Percentiles rank a stretch among this genome's conserved stretches.
Conservation (phyloP, 2,888 invertebrate species). For the Imbricaverruca yamaguchii region DNA sequence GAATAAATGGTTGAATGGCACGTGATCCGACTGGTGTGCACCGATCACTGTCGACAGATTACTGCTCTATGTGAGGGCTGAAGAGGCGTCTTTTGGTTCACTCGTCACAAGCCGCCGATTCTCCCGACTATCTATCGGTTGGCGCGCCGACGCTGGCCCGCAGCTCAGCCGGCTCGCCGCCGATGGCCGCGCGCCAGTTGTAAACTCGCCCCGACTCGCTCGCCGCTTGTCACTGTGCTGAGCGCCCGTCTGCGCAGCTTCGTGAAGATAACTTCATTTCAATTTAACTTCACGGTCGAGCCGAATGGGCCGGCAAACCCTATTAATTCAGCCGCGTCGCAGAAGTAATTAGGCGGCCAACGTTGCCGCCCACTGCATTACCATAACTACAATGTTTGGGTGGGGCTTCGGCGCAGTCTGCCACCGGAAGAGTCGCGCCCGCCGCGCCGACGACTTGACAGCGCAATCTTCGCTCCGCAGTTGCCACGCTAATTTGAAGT, state of each 20-base stretch:
- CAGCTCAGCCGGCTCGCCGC: too few species aligned
- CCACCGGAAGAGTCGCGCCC: background rate
- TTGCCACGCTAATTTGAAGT: conserved; percentile 18
- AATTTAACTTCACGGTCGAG: background rate
- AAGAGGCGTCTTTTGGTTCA: background rate
- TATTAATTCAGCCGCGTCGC: background rate
- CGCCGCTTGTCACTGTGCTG: too few species aligned
- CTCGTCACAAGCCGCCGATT: background rate
- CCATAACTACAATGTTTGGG: conserved; percentile 19
- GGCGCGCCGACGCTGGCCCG: too few species aligned
- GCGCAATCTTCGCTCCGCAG: conserved; percentile 2
- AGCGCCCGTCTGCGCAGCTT: too few species aligned
- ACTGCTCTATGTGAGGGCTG: background rate
- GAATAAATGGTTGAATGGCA: conserved; percentile 6
- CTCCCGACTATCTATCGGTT: background rate
- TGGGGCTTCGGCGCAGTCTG: background rate
- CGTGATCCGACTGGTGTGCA: background rate
- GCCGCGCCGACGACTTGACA: background rate
- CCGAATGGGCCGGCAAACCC: background rate
- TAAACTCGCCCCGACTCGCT: too few species aligned
- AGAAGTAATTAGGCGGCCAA: background rate
- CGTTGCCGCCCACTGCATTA: background rate
- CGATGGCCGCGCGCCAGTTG: too few species aligned
- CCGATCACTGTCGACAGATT: background rate
- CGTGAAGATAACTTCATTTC: background rate